Conservation (phyloP, 2,888 invertebrate genomes). For the Craniophora ligustri region DNA sequence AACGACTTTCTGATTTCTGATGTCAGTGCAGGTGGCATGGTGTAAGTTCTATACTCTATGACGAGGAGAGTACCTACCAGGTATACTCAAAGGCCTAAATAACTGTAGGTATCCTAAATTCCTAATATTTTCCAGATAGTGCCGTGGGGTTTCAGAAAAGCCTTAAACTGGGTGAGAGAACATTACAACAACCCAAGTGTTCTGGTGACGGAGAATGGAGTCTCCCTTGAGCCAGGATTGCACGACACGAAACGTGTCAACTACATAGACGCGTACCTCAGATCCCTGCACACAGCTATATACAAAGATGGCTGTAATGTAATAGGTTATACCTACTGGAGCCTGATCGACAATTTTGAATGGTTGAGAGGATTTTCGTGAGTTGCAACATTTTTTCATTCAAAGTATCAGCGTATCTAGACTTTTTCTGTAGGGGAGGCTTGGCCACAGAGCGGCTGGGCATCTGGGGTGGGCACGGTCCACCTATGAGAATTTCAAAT, state of each 20-base stretch:
- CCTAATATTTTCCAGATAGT: conserved; percentile 79
- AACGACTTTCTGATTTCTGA: too few species aligned
- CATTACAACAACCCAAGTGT: conserved; percentile 89
- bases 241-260: conserved; percentile 84
- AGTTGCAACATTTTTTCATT: conserved; percentile 58
- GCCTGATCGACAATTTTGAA: conserved; percentile 94
- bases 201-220: conserved; percentile 90
- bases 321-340: conserved; percentile 92
- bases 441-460: too few species aligned
- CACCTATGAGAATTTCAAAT: too few species aligned
- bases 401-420: too few species aligned
- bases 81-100: too few species aligned
- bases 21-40: too few species aligned
- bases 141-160: conserved; percentile 90
- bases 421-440: too few species aligned
- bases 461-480: too few species aligned
- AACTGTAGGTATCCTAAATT: too few species aligned
- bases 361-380: conserved; percentile 93
- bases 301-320: conserved; percentile 88
- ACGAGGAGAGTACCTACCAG: too few species aligned
- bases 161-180: conserved; percentile 89
- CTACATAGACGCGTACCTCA: conserved; percentile 86
- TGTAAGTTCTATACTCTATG: too few species aligned
- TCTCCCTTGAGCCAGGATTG: conserved; percentile 80
- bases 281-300: conserved; percentile 81